A percentile compares a stretch with the other conserved stretches of the same genome.
phyloP scores from a whole-genome alignment of 2,113 vertebrate genomes.

The Scatophagus argus region DNA sequence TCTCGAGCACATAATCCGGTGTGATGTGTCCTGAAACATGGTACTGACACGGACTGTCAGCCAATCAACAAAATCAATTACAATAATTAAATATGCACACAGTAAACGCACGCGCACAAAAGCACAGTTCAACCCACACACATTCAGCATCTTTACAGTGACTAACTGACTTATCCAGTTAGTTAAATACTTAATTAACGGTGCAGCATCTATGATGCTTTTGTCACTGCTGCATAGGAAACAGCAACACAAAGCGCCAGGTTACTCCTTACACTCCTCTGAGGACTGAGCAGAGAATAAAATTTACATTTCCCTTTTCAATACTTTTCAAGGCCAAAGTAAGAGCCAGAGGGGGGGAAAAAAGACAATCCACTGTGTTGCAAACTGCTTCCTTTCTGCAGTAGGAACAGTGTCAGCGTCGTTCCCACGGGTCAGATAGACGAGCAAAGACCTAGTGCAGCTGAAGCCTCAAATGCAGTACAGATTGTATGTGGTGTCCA shows the following conservation, averaged over 20 bases:
- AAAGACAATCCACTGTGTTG: conserved; percentile 5
- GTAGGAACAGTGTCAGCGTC: background rate
- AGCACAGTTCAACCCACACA: conserved; percentile 7
- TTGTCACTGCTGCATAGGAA: conserved; percentile 41
- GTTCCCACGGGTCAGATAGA: background rate
- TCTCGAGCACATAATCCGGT: conserved; percentile 46
- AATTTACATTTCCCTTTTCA: conserved; percentile 48
- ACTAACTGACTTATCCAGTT: conserved; percentile 14
- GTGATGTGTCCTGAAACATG: conserved; percentile 25
- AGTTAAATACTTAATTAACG: conserved; percentile 24
- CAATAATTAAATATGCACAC: conserved; percentile 45
- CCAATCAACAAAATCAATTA: conserved; percentile 63
- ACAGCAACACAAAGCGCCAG: conserved; percentile 32
- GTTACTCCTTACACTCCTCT: conserved; percentile 29
- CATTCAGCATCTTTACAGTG: conserved; percentile 18
- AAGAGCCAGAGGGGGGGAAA: background rate
- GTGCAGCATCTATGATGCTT: conserved; percentile 36
- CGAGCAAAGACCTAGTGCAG: background rate
- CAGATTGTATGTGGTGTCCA: background rate
- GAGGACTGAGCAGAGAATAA: conserved; percentile 42
- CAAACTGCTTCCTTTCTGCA: conserved; percentile 14
- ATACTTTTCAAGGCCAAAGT: conserved; percentile 23
- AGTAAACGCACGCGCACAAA: conserved; percentile 4
- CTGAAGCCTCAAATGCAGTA: background rate
- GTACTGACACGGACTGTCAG: conserved; percentile 41